Percentiles rank a stretch among this genome's conserved stretches.
These are phyloP conservation scores for Saturnia japonica DNA, from an alignment of 2,888 invertebrate species.

Conservation along the genomic window DNA sequence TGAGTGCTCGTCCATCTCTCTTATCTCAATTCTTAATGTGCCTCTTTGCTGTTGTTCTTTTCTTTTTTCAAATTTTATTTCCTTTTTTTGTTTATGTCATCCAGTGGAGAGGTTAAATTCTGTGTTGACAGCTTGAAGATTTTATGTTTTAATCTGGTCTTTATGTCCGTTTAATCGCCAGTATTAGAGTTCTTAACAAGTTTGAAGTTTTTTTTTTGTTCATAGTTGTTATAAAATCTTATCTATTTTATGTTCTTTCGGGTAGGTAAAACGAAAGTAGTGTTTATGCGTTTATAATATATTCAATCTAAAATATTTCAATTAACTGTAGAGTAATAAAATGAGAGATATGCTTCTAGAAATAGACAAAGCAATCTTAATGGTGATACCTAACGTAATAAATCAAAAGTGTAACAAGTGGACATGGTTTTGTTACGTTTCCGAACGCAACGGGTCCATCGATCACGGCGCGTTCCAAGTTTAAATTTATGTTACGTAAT, in stretches of 20 bases:
- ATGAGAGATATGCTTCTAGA: conserved; percentile 40
- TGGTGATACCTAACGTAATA: conserved; percentile 51
- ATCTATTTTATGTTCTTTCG: conserved; percentile 60
- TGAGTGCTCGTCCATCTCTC: conserved; percentile 81
- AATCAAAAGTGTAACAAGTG: conserved; percentile 65
- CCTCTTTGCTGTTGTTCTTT: conserved; percentile 77
- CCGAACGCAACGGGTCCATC: conserved; percentile 60
- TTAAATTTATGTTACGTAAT: conserved; percentile 77
- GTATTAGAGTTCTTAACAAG: conserved; percentile 51
- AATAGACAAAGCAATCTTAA: conserved; percentile 53
- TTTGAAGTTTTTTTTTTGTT: conserved; percentile 46
- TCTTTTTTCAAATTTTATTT: conserved; percentile 59
- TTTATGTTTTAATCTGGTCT: conserved; percentile 79
- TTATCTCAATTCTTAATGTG: conserved; percentile 82
- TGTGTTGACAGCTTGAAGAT: conserved; percentile 78
- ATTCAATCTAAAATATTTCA: conserved; percentile 40
- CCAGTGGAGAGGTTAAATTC: conserved; percentile 71
- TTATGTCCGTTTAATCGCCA: conserved; percentile 68
- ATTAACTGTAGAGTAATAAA: conserved; percentile 45
- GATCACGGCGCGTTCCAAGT: conserved; percentile 65
- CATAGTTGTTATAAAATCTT: conserved; percentile 43
- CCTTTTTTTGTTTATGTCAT: conserved; percentile 68
- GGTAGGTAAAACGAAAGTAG: conserved; percentile 47
- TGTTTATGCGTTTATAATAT: conserved; percentile 44
- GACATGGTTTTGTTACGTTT: conserved; percentile 61